Conservation (phyloP, 2,888 invertebrate genomes). For the Pandemis heparana region DNA sequence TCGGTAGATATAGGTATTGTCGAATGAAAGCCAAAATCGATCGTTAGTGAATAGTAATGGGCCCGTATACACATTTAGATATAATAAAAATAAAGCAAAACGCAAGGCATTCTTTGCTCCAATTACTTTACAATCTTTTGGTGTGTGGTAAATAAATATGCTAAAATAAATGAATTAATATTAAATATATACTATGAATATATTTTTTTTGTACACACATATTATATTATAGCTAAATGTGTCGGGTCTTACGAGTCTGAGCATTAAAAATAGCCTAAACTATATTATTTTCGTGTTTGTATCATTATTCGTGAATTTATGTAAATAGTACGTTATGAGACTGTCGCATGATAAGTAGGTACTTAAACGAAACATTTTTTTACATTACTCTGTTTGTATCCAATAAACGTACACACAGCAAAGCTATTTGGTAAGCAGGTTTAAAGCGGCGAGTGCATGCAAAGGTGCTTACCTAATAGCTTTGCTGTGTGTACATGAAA, state of each 20-base stretch:
- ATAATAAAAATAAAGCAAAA: constrained; percentile 6
- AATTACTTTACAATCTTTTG: neutral
- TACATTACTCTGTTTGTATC: neutral
- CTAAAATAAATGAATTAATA: no score
- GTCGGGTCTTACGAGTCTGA: constrained; percentile 6
- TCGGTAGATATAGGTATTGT: neutral
- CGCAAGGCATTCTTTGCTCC: neutral
- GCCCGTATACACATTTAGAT: neutral
- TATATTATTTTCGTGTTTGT: constrained; percentile 16
- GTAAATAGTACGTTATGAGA: constrained; percentile 31
- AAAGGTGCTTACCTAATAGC: no score
- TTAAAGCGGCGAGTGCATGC: no score
- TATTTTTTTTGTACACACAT: neutral
- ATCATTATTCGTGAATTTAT: constrained; percentile 27
- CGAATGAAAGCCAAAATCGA: neutral
- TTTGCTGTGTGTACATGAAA: no score
- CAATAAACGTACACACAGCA: no score
- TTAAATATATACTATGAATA: no score
- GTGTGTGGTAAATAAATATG: neutral
- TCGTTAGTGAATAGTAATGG: neutral
- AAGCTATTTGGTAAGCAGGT: no score
- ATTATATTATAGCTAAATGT: neutral
- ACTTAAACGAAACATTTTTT: neutral
- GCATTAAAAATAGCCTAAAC: constrained; percentile 27
- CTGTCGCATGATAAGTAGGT: constrained; percentile 14